Evolutionary conservation across 2,113 vertebrate species (phyloP), one percentile per base, ranked within the genome.

Genomic region (Astatotilapia flaviijosephi): DNA sequence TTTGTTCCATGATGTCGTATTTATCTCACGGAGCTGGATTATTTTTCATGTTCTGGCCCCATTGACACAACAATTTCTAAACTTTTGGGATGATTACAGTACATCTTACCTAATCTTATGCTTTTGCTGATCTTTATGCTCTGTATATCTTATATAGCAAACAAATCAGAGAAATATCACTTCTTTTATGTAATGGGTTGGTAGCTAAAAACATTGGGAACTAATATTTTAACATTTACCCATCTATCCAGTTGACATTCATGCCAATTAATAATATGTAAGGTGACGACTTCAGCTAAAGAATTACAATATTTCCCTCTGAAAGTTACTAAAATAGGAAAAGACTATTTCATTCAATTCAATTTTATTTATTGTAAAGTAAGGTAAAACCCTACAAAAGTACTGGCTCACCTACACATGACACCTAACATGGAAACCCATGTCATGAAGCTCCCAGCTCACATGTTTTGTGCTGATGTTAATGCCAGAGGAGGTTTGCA

Each of bases 391-490:
- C 33, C 60, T 65, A 2, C 60, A 0, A 26, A 73, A 73, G 40
- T 26, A 5, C 21, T 73, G 68, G 21, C 6, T 42, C 37, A 73
- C 37, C 37, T 42, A 15, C 35, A 2, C 1, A 26, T 2, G 3
- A 45, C 37, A 37, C 33, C 6, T 65, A n/a, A 35, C 31, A 45
- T 10, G 68, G 21, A 45, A 26, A 70, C 35, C 37, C 35, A 2
- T 0, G 0, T 23, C 35, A 6, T 4, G 65, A 70, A 70, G 65
- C 65, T 23, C 19, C 62, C 62, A 68, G 62, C 33, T 21, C 62
- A 68, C 33, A 37, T 37, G 10, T 68, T 5, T 21, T 40, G 62
- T 21, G 33, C 1, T 68, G 33, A 40, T 40, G 33, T 40, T 68
- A 40, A 68, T 21, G 11, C 33, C 4, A 14, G 62, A 68, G 33